Evolutionary conservation across 1,140 invertebrate species (phyloP).

Genomic region (Ceratina australensis): DNA sequence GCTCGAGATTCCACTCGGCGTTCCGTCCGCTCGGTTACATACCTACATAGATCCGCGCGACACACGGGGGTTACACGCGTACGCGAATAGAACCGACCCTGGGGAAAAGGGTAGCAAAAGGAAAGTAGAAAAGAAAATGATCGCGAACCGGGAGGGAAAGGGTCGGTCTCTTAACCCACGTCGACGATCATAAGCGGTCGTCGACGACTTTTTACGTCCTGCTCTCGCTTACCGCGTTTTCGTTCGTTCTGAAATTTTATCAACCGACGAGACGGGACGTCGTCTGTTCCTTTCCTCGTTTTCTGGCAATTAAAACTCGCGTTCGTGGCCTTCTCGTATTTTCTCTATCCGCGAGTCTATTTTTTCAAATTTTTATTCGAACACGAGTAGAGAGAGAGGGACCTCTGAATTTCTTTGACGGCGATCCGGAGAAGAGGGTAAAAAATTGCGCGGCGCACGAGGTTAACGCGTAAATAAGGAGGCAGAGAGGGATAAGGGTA

Average conservation of each 20-base stretch:
- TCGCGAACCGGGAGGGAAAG: slow-evolving; percentile 1
- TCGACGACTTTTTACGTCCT: neutral
- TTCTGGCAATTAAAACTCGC: no score
- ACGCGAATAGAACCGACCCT: neutral
- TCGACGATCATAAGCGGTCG: slow-evolving; percentile 15
- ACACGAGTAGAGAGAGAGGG: no score
- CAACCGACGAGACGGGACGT: no score
- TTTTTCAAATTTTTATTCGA: no score
- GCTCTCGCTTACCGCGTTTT: neutral
- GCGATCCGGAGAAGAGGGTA: no score
- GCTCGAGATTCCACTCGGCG: neutral
- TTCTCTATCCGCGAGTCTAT: no score
- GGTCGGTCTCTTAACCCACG: slow-evolving; percentile 18
- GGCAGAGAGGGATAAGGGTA: no score
- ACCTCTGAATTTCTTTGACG: no score
- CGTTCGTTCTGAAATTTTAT: no score
- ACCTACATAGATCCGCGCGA: no score
- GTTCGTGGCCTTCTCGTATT: no score
- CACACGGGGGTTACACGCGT: slow-evolving; percentile 16
- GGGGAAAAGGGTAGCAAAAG: neutral
- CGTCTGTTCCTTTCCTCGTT: no score
- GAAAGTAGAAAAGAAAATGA: neutral
- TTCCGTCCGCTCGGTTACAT: neutral
- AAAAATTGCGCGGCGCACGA: neutral
- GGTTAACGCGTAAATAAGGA: neutral